phyloP scores from a whole-genome alignment of 2,888 invertebrate genomes.

The Ditylenchus weischeri region DNA sequence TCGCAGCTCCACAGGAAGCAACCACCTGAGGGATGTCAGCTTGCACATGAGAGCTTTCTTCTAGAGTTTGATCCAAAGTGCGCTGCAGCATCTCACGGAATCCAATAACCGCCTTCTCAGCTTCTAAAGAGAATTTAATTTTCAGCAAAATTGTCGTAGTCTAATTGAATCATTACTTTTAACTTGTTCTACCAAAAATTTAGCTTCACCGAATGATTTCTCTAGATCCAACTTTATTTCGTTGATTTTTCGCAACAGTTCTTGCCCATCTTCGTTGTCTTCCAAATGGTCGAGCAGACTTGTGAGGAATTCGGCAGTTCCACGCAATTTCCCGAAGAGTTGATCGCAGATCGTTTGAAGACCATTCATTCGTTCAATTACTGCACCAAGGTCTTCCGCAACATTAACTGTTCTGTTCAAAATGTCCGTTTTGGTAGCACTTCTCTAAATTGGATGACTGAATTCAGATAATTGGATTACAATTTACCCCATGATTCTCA shows the following conservation, averaged over 20 bases:
- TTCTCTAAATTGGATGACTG: neutral
- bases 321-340: slow-evolving; percentile 24
- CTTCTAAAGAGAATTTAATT: neutral
- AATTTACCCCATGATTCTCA: neutral
- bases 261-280: slow-evolving; percentile 19
- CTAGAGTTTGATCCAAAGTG: neutral
- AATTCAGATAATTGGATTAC: neutral
- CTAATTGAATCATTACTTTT: neutral
- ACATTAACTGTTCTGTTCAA: slow-evolving; percentile 9
- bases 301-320: slow-evolving; percentile 22
- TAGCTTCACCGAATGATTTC: slow-evolving; percentile 17
- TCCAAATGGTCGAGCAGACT: slow-evolving; percentile 12
- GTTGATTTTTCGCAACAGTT: slow-evolving; percentile 21
- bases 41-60: neutral
- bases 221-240: slow-evolving; percentile 19
- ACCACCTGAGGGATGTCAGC: no score
- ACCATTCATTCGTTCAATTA: slow-evolving; percentile 2
- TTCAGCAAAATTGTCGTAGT: neutral
- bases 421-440: neutral
- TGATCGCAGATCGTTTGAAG: slow-evolving; percentile 9
- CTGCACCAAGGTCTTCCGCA: slow-evolving; percentile 4
- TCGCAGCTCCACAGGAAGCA: no score
- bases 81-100: neutral
- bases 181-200: slow-evolving; percentile 5
- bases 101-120: neutral